Percentiles rank a stretch among this genome's conserved stretches.
Evolutionary conservation across 2,113 vertebrate species (phyloP).

Genomic region (Seriola rivoliana): DNA sequence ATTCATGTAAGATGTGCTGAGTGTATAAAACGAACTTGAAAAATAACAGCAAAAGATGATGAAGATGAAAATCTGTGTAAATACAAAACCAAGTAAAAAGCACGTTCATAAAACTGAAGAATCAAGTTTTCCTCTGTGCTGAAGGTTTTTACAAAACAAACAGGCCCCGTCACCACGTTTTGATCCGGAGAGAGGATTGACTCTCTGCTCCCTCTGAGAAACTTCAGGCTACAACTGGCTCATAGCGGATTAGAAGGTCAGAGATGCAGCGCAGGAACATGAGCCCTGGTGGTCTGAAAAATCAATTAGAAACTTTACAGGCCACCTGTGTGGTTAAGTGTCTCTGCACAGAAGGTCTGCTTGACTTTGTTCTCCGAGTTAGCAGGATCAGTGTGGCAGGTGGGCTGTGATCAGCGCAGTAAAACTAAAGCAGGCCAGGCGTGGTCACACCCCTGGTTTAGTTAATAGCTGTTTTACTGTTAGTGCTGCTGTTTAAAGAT

Average conservation of each 20-base stretch:
- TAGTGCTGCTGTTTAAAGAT: background rate
- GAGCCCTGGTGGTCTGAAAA: constrained; percentile 11
- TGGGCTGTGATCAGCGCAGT: background rate
- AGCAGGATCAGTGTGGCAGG: background rate
- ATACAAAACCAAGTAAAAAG: too few relatives aligned
- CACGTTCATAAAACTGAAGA: too few relatives aligned
- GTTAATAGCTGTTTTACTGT: background rate
- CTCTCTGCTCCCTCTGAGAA: constrained; percentile 1
- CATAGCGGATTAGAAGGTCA: constrained; percentile 11
- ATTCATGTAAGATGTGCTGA: too few relatives aligned
- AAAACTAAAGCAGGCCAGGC: background rate
- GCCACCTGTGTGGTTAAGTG: background rate
- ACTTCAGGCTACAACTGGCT: background rate
- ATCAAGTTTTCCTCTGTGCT: too few relatives aligned
- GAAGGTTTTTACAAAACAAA: too few relatives aligned
- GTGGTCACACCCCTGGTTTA: background rate
- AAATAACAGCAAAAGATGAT: too few relatives aligned
- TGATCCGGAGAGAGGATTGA: background rate
- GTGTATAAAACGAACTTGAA: too few relatives aligned
- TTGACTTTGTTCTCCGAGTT: constrained; percentile 23
- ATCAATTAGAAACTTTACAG: constrained; percentile 7
- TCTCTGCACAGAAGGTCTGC: background rate
- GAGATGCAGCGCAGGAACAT: constrained; percentile 5
- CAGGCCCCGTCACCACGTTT: background rate
- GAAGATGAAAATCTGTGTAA: too few relatives aligned